These are phyloP conservation scores for Eulithis prunata DNA, from an alignment of 2,888 invertebrate species.

Conservation along the genomic window DNA sequence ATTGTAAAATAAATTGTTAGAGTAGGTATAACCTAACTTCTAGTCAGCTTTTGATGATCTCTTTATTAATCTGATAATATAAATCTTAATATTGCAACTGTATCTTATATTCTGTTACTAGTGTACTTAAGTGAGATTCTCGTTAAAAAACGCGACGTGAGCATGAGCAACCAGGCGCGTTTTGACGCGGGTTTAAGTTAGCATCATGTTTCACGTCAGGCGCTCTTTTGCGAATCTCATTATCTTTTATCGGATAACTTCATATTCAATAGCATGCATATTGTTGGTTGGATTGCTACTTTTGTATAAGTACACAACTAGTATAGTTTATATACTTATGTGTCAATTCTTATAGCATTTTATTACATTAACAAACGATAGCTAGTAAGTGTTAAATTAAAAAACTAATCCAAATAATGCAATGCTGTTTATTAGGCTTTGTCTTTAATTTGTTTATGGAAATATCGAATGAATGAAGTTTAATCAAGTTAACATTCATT, in stretches of 20 bases:
- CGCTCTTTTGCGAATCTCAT: slow-evolving; percentile 59
- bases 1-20: slow-evolving; percentile 70
- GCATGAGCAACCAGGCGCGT: slow-evolving; percentile 47
- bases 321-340: slow-evolving; percentile 86
- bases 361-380: slow-evolving; percentile 83
- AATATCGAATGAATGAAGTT: slow-evolving; percentile 44
- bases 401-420: slow-evolving; percentile 70
- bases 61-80: slow-evolving; percentile 72
- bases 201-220: slow-evolving; percentile 17
- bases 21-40: slow-evolving; percentile 78
- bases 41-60: slow-evolving; percentile 83
- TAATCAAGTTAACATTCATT: slow-evolving; percentile 40
- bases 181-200: slow-evolving; percentile 48
- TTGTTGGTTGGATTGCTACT: slow-evolving; percentile 82
- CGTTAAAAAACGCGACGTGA: slow-evolving; percentile 59
- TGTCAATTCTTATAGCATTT: slow-evolving; percentile 85
- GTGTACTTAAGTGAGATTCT: slow-evolving; percentile 63
- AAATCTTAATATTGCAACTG: slow-evolving; percentile 70
- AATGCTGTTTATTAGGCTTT: slow-evolving; percentile 72
- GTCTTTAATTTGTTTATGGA: slow-evolving; percentile 54
- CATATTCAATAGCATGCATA: slow-evolving; percentile 81
- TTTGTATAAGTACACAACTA: slow-evolving; percentile 84
- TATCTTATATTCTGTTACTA: slow-evolving; percentile 71
- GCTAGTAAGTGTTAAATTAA: slow-evolving; percentile 83
- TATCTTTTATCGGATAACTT: slow-evolving; percentile 76